phyloP scores from a whole-genome alignment of 1,140 invertebrate species.

The Leptestheria dahalacensis region DNA sequence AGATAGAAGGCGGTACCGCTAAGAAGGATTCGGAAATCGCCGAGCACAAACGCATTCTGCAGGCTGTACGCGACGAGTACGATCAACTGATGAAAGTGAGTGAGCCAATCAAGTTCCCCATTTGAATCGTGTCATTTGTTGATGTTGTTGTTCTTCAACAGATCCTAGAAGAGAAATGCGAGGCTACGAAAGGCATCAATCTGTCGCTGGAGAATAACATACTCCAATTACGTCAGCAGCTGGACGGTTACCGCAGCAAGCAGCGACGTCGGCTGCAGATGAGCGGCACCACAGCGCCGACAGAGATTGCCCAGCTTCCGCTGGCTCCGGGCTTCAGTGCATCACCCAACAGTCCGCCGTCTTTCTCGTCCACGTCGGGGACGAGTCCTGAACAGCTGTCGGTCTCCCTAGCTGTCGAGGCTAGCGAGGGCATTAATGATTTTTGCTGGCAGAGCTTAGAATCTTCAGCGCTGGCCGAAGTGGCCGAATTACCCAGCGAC shows the following conservation, averaged over 20 bases:
- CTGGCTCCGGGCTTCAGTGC: slow-evolving; percentile 8
- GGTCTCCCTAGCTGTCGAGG: slow-evolving; percentile 13
- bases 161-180: slow-evolving; percentile 54
- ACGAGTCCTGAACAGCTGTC: slow-evolving; percentile 12
- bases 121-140: not conserved
- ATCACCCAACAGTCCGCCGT: slow-evolving; percentile 12
- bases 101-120: not conserved
- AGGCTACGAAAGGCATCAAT: slow-evolving; percentile 46
- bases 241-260: slow-evolving; percentile 24
- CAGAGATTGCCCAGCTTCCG: not conserved
- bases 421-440: slow-evolving; percentile 13
- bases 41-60: slow-evolving; percentile 34
- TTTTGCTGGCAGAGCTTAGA: slow-evolving; percentile 8
- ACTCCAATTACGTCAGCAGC: slow-evolving; percentile 40
- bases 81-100: slow-evolving; percentile 33
- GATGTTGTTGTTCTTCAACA: slow-evolving; percentile 10
- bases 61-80: slow-evolving; percentile 36
- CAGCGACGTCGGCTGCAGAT: slow-evolving; percentile 3
- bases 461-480: slow-evolving; percentile 7
- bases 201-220: slow-evolving; percentile 47
- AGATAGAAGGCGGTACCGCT: slow-evolving; percentile 32
- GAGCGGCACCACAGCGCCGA: not conserved
- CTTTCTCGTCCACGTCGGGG: slow-evolving; percentile 8
- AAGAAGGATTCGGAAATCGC: slow-evolving; percentile 34
- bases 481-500: slow-evolving; percentile 9